These are phyloP conservation scores for Galerucella calmariensis DNA, from an alignment of 2,888 invertebrate genomes.

Conservation along the genomic window DNA sequence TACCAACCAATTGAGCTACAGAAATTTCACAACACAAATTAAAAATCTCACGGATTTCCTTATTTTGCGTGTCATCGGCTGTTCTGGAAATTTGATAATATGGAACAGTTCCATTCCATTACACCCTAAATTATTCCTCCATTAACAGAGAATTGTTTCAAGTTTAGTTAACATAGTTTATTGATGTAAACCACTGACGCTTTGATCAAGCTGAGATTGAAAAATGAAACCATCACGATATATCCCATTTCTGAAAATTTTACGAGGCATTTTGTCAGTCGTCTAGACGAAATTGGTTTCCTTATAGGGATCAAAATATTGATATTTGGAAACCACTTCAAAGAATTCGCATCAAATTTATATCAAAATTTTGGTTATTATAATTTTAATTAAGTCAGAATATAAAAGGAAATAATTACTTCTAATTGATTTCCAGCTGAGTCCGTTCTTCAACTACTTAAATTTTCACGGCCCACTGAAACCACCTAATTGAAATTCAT, in stretches of 20 bases:
- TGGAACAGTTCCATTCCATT: not conserved
- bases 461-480: slow-evolving; percentile 31
- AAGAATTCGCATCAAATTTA: not conserved
- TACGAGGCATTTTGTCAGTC: not conserved
- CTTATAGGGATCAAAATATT: not conserved
- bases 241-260: no score
- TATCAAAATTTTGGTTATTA: slow-evolving; percentile 1
- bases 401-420: slow-evolving; percentile 25
- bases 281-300: not conserved
- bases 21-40: no score
- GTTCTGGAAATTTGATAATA: no score
- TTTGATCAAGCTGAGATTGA: not conserved
- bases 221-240: no score
- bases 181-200: not conserved
- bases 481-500: slow-evolving; percentile 35
- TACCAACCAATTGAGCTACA: no score
- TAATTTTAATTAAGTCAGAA: slow-evolving; percentile 23
- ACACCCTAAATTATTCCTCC: not conserved
- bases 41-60: not conserved
- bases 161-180: not conserved
- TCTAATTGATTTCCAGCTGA: slow-evolving; percentile 16
- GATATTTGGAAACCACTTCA: not conserved
- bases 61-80: not conserved
- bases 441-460: slow-evolving; percentile 14
- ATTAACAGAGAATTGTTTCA: not conserved